Base-by-base conservation (phyloP, 2,888 invertebrate genomes). In the Cheilosia variabilis region DNA sequence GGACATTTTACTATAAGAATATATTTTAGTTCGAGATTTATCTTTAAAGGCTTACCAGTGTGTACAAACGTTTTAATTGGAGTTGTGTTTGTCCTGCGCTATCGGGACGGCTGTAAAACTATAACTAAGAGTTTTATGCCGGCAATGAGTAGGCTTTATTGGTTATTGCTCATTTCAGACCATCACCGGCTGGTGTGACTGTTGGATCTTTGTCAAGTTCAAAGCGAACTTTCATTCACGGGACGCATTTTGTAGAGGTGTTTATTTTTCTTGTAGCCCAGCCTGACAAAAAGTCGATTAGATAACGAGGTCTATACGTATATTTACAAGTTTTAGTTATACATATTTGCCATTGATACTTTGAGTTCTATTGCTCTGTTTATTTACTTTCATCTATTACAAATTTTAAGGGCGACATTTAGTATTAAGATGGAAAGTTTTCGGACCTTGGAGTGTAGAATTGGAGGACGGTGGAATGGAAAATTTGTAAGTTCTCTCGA, bases 1-100 rank as follows among this genome's bases (percentile, higher is more conserved):
- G 27, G 9, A 27, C 17, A 17, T 31, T 55, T 55, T n/a, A 17
- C 24, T 6, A 9, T 34, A 17, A 34, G 34, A 9, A 31, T 55
- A 55, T 31, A 55, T 31, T n/a, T 55, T 55, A 55, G 17, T 31
- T 55, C 24, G 53, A 53, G 53, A 53, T n/a, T 52, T 52, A 53
- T 55, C 55, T 27, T 34, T 55, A 31, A 27, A 55, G 22, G 34
- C 22, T 27, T 52, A 52, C 5, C 22, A 10, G 7, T 53, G 53
- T 53, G 24, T 24, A 27, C 22, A 53, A 3, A 53, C n/a, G 22
- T n/a, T 27, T 47, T 17, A 19, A 17, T 47, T 17, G 17, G 47
- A 9, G 47, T 47, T 47, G 7, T 47, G 47, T 47, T 55, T 55
- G 55, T 7, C 31, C 17, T 31, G 6, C 10, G 55, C n/a, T 27